These are phyloP conservation scores for Carpatolechia fugitivella DNA, from an alignment of 2,888 invertebrate species.

Conservation along the genomic window DNA sequence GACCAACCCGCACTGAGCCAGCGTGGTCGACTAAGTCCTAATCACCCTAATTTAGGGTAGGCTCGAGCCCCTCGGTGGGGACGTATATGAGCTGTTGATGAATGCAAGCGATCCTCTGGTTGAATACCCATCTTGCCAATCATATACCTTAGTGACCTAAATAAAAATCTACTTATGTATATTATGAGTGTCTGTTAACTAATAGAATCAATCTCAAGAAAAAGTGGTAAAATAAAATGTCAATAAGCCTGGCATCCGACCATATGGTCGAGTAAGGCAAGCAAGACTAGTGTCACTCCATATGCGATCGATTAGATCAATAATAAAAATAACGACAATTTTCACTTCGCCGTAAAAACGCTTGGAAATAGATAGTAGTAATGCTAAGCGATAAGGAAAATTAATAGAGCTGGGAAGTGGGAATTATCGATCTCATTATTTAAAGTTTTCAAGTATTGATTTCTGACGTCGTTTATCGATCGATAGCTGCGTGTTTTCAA, in stretches of 20 bases:
- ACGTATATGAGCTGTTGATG: too few relatives aligned
- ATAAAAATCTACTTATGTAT: too few relatives aligned
- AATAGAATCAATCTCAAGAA: neutral
- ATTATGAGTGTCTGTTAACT: neutral
- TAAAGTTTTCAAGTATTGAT: neutral
- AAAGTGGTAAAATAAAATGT: neutral
- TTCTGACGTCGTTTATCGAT: too few relatives aligned
- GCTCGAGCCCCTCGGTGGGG: too few relatives aligned
- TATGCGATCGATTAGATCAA: neutral
- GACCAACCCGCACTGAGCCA: too few relatives aligned
- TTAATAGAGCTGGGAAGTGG: neutral
- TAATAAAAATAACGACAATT: constrained; percentile 3
- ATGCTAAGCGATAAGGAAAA: too few relatives aligned
- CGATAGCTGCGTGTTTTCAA: too few relatives aligned
- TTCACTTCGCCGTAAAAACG: constrained; percentile 5
- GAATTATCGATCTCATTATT: neutral
- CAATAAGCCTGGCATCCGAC: neutral
- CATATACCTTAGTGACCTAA: too few relatives aligned
- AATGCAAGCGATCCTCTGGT: too few relatives aligned
- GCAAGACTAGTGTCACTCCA: constrained; percentile 2
- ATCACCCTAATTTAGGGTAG: too few relatives aligned
- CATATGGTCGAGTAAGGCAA: constrained; percentile 2
- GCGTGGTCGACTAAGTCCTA: too few relatives aligned
- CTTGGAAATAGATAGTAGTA: neutral
- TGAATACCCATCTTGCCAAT: too few relatives aligned